phyloP scores from a whole-genome alignment of 2,113 vertebrate genomes.

The Engraulis encrasicolus region DNA sequence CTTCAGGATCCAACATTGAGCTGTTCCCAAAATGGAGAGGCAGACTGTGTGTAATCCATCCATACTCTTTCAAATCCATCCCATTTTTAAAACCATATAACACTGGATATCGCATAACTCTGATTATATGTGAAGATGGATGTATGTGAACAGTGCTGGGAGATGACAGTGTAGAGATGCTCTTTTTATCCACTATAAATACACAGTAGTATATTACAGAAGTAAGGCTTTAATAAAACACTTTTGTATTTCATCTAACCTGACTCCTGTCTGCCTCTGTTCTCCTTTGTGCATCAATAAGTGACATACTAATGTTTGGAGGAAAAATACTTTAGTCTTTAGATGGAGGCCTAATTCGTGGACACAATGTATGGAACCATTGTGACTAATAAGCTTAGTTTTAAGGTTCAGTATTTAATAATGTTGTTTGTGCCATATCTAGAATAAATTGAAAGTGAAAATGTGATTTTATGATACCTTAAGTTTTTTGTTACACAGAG shows the following conservation, averaged over 20 bases:
- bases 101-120: constrained; percentile 83
- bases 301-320: neutral
- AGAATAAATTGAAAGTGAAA: no score
- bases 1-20: neutral
- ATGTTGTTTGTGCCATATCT: no score
- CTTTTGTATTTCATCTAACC: constrained; percentile 50
- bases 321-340: no score
- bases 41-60: neutral
- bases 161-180: constrained; percentile 41
- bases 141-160: constrained; percentile 66
- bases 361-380: no score
- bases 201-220: constrained; percentile 55
- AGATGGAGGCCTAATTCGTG: no score
- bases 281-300: constrained; percentile 2
- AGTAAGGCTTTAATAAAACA: constrained; percentile 62
- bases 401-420: no score
- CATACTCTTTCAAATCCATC: constrained; percentile 29
- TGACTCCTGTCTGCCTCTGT: constrained; percentile 5
- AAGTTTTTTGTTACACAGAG: no score
- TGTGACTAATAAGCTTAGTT: no score
- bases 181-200: constrained; percentile 48
- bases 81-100: constrained; percentile 83
- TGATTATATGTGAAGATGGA: constrained; percentile 54
- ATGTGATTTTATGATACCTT: no score
- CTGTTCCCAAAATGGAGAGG: neutral